phyloP scores from a whole-genome alignment of 2,888 invertebrate genomes.

The Platycnemis pennipes region DNA sequence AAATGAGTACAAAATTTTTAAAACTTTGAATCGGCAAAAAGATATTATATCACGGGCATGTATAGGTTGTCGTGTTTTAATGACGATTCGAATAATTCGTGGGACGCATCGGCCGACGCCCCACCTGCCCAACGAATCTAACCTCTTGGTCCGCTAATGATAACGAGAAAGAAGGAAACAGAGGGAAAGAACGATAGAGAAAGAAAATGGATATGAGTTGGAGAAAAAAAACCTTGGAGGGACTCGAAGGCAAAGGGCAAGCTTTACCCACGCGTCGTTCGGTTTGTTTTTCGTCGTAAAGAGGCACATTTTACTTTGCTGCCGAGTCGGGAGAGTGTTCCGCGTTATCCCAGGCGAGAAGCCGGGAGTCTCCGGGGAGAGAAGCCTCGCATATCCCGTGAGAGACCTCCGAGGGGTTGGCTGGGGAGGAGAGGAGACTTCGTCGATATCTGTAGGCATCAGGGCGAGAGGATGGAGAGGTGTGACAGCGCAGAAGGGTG shows the following conservation, averaged over 20 bases:
- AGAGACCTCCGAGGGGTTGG: background rate
- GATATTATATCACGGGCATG: too few relatives aligned
- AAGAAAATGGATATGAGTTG: background rate
- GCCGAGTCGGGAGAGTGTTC: background rate
- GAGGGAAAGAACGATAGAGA: background rate
- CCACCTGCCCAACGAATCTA: background rate
- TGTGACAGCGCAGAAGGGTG: background rate
- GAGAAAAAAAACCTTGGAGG: background rate
- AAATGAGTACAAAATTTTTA: too few relatives aligned
- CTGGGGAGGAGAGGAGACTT: background rate
- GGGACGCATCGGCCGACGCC: too few relatives aligned
- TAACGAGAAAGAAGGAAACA: background rate
- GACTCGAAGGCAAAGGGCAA: background rate
- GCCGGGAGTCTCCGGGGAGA: background rate
- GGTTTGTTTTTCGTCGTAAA: conserved; percentile 23
- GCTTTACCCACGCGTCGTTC: conserved; percentile 4
- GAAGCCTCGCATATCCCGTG: background rate
- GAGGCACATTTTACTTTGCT: conserved; percentile 4
- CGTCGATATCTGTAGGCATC: background rate
- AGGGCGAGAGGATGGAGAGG: background rate
- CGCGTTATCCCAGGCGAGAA: background rate
- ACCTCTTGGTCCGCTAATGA: background rate
- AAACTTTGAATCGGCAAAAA: too few relatives aligned
- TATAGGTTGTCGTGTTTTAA: too few relatives aligned
- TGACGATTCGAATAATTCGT: too few relatives aligned